Evolutionary conservation across 2,888 invertebrate species (phyloP).

Genomic region (Epicampocera succincta): DNA sequence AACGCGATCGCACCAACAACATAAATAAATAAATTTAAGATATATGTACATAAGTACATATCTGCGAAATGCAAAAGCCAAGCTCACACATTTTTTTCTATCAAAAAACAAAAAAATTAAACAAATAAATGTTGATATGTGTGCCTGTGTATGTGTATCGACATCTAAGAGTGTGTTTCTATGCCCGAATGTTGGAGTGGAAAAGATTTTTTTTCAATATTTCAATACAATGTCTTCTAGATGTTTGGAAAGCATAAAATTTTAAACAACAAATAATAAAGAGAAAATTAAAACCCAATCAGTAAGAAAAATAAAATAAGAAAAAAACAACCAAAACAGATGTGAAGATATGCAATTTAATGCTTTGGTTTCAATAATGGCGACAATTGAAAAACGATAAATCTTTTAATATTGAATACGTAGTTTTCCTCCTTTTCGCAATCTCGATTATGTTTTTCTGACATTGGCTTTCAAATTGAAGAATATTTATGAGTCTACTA

Average conservation of each 20-base stretch:
- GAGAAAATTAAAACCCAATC: conserved; percentile 39
- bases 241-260: conserved; percentile 58
- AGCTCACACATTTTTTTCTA: too few relatives aligned
- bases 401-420: conserved; percentile 76
- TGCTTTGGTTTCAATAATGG: conserved; percentile 71
- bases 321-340: conserved; percentile 7
- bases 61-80: too few relatives aligned
- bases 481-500: conserved; percentile 65
- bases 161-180: conserved; percentile 4
- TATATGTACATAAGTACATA: neutral
- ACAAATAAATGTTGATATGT: too few relatives aligned
- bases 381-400: conserved; percentile 80
- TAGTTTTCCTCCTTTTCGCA: conserved; percentile 9
- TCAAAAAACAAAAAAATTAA: too few relatives aligned
- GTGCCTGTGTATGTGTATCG: conserved; percentile 3
- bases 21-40: conserved; percentile 53
- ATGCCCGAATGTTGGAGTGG: neutral
- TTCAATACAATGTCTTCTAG: conserved; percentile 26
- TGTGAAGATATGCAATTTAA: conserved; percentile 63
- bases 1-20: conserved; percentile 62
- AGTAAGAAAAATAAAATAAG: conserved; percentile 13
- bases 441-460: conserved; percentile 53
- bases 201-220: conserved; percentile 43
- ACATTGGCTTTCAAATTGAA: conserved; percentile 52
- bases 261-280: conserved; percentile 22